Conservation (phyloP, 2,888 invertebrate genomes). For the Oscheius sp. region DNA sequence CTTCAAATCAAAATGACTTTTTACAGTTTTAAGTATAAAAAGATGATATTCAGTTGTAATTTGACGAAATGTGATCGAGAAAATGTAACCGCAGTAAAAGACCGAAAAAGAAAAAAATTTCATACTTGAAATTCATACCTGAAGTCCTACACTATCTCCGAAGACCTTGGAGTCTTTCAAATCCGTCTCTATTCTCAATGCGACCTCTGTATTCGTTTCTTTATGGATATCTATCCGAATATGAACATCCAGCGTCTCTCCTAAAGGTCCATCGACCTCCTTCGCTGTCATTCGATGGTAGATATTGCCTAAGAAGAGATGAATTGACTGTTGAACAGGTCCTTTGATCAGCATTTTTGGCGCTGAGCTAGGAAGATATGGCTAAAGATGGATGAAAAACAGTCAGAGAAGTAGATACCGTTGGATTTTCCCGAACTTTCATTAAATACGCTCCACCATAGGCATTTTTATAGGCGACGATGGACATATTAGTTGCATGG, state of each 20-base stretch:
- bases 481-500: background rate
- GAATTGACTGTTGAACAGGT: conserved; percentile 35
- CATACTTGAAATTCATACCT: conserved; percentile 31
- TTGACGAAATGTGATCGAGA: too few relatives aligned
- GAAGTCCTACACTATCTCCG: conserved; percentile 53
- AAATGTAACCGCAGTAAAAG: too few relatives aligned
- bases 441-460: conserved; percentile 55
- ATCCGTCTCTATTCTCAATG: conserved; percentile 34
- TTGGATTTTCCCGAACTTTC: conserved; percentile 23
- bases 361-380: conserved; percentile 10
- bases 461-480: conserved; percentile 24
- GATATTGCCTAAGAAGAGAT: conserved; percentile 32
- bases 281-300: conserved; percentile 36
- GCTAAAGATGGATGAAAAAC: background rate
- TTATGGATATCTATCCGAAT: conserved; percentile 43
- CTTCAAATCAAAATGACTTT: too few relatives aligned
- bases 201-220: conserved; percentile 46
- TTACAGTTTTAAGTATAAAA: too few relatives aligned
- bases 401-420: background rate
- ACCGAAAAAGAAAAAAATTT: too few relatives aligned
- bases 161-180: conserved; percentile 21
- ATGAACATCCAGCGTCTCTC: conserved; percentile 41
- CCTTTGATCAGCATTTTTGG: conserved; percentile 36
- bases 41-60: too few relatives aligned
- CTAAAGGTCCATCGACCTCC: conserved; percentile 34